Evolutionary conservation across 2,797 vertebrate genomes (phyloP).

Genomic region (Ceyx erithaca): DNA sequence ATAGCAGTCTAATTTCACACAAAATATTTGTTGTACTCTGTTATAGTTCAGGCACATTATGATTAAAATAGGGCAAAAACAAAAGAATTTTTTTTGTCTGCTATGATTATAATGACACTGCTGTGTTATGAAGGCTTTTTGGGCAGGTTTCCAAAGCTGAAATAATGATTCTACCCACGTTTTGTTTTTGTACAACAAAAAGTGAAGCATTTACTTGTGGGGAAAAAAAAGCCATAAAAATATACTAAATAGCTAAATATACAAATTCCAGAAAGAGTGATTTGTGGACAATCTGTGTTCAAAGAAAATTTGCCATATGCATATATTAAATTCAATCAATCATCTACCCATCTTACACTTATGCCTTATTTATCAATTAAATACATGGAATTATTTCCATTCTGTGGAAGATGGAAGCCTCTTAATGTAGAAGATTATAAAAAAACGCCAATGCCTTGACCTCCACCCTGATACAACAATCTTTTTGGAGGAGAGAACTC

Average conservation of each 20-base stretch:
- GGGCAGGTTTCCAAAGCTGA: conserved; percentile 37
- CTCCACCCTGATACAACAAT: not conserved
- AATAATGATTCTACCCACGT: conserved; percentile 5
- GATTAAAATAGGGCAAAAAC: conserved; percentile 12
- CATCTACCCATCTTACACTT: not conserved
- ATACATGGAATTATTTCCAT: not conserved
- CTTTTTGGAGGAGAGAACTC: not conserved
- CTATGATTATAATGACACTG: conserved; percentile 22
- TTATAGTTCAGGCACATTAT: not conserved
- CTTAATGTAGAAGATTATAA: not conserved
- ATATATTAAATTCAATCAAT: not conserved
- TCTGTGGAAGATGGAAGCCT: not conserved
- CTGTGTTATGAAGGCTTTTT: conserved; percentile 43
- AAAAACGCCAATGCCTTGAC: not conserved
- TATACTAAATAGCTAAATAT: not conserved
- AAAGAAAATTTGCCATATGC: not conserved
- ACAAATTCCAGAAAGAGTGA: not conserved
- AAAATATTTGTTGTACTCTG: not conserved
- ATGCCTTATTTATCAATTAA: not conserved
- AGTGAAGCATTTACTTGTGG: not conserved
- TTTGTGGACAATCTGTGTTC: not conserved
- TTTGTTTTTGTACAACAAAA: conserved; percentile 21
- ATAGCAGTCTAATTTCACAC: not conserved
- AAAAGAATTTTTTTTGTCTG: not conserved
- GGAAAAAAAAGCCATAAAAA: too few species aligned